Evolutionary conservation across 2,113 vertebrate species (phyloP).

Genomic region (Crotalus tigris): DNA sequence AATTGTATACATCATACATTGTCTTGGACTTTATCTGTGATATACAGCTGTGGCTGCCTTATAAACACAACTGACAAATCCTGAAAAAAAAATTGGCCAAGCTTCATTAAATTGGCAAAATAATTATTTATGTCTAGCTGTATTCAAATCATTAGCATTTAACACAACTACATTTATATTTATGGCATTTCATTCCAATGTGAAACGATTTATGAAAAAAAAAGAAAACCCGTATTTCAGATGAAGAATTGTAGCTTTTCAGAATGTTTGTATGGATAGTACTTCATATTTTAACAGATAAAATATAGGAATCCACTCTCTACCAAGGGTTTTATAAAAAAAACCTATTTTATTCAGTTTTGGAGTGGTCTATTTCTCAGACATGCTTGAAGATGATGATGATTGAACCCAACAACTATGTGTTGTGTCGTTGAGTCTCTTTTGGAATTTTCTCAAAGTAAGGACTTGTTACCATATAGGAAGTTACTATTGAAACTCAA

Average conservation of each 20-base stretch:
- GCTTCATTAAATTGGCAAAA: neutral
- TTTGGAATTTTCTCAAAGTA: neutral
- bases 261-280: neutral
- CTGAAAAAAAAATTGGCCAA: neutral
- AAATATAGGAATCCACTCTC: neutral
- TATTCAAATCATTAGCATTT: neutral
- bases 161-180: neutral
- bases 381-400: neutral
- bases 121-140: neutral
- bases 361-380: neutral
- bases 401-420: neutral
- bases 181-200: neutral
- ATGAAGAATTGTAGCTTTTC: neutral
- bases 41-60: constrained; percentile 4
- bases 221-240: neutral
- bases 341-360: neutral
- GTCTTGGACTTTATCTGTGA: neutral
- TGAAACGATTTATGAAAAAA: neutral
- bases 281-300: neutral
- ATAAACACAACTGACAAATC: neutral
- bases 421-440: neutral
- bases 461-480: neutral
- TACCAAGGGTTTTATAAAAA: neutral
- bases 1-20: neutral
- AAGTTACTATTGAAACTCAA: neutral